phyloP scores from a whole-genome alignment of 2,113 vertebrate genomes.

The Gallinago paraguaiae region DNA sequence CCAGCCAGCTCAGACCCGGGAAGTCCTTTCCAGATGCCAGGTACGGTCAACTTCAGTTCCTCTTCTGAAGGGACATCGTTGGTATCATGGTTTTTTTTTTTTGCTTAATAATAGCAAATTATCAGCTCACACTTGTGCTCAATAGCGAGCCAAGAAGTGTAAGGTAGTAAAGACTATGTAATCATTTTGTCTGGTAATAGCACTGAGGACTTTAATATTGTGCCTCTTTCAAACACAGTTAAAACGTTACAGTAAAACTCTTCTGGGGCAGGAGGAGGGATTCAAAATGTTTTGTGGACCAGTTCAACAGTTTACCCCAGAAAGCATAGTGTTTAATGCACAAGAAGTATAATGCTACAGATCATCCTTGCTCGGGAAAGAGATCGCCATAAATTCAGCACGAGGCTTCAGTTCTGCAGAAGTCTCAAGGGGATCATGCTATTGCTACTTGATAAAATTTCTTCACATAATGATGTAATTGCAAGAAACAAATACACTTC shows the following conservation, averaged over 20 bases:
- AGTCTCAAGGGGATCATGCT: neutral
- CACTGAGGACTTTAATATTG: neutral
- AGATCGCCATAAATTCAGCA: neutral
- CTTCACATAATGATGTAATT: constrained; percentile 11
- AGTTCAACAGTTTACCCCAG: neutral
- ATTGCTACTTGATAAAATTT: constrained; percentile 36
- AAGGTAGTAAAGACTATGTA: neutral
- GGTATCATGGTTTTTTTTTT: neutral
- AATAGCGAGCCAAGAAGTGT: neutral
- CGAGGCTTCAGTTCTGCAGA: neutral
- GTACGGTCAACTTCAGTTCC: constrained; percentile 60
- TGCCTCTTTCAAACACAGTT: neutral
- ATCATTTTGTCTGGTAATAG: neutral
- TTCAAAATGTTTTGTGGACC: neutral
- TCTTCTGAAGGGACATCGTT: neutral
- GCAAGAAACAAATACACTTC: constrained; percentile 37
- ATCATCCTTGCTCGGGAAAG: neutral
- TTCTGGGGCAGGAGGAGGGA: neutral
- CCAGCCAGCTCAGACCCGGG: constrained; percentile 94
- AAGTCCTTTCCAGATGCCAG: constrained; percentile 98
- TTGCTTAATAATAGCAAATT: neutral
- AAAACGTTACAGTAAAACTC: neutral
- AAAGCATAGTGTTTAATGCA: neutral
- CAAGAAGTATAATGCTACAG: neutral
- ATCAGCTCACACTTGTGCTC: neutral